Evolutionary conservation across 2,797 vertebrate genomes (phyloP), one percentile per base, ranked within the genome.

Genomic region (Cossypha dichroa): DNA sequence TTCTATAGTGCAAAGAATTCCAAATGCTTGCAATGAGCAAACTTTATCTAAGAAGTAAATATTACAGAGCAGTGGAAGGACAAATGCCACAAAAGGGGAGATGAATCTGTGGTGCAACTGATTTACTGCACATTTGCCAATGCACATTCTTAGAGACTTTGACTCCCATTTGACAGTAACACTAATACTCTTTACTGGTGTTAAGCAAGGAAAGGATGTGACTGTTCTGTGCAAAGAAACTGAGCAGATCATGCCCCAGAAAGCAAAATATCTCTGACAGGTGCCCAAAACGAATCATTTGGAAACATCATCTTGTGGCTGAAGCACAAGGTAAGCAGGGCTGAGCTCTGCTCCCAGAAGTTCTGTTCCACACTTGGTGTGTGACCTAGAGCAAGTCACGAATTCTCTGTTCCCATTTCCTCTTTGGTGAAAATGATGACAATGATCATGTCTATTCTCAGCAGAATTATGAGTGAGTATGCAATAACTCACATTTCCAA

Each of bases 381-480:
- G 78, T 93, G 95, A 97, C 90, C 94, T 78, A 84, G 4, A 95
- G 48, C 69, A 94, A 94, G 85, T 94, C 89, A 96, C 18, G 8
- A 96, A 96, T 88, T 91, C 87, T 94, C 91, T 81, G 69, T 76
- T 96, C 91, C 87, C 20, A 18, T 76, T 96, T 97, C 82, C 82
- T 84, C 73, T 93, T 69, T 80, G 85, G 62, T 73, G 79, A 91
- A 94, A 90, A 94, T 52, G 36, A 91, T 78, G 94, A 89, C 28
- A 25, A 56, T n/a, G 52, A 72, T 52, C 23, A 22, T 40, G 54
- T 20, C 69, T 90, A 23, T 68, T 94, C 88, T 91, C 93, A 88
- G 90, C 68, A 81, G 82, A 83, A 60, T 56, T 74, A 77, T 13
- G 49, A 94, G 52, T 25, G 36, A 82, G 34, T 21, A 74, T 8